Percentiles rank a stretch among this genome's conserved stretches.
phyloP scores from a whole-genome alignment of 2,113 vertebrate species.

The Dasyurus viverrinus region DNA sequence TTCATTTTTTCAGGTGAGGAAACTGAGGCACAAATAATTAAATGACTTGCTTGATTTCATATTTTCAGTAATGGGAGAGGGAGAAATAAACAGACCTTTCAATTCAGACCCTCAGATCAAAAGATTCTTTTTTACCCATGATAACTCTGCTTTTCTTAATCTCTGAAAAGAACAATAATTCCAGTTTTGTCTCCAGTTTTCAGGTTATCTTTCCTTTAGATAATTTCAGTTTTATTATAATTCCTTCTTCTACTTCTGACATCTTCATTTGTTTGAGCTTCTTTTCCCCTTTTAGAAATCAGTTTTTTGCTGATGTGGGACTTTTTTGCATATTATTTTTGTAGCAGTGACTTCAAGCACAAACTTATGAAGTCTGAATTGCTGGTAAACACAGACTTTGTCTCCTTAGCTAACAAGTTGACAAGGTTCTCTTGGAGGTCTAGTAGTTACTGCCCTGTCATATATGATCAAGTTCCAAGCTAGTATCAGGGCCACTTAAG shows the following conservation, averaged over 20 bases:
- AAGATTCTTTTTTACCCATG: not conserved
- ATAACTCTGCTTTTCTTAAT: not conserved
- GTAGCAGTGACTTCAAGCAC: not conserved
- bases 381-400: not conserved
- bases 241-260: not conserved
- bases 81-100: not conserved
- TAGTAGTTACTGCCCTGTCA: conserved; percentile 44
- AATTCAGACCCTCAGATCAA: not conserved
- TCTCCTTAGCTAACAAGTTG: conserved; percentile 3
- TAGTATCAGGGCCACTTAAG: not conserved
- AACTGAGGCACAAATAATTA: not conserved
- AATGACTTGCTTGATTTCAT: not conserved
- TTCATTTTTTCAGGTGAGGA: not conserved
- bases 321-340: not conserved
- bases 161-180: not conserved
- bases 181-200: not conserved
- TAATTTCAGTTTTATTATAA: not conserved
- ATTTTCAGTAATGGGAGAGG: not conserved
- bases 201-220: not conserved
- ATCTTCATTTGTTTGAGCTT: conserved; percentile 16
- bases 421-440: not conserved
- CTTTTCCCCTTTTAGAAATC: conserved; percentile 14
- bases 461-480: conserved; percentile 52
- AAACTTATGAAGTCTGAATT: not conserved
- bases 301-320: not conserved